Percentiles rank a stretch among this genome's conserved stretches.
Conservation (phyloP, 1,140 invertebrate genomes). For the Antheraea pernyi region DNA sequence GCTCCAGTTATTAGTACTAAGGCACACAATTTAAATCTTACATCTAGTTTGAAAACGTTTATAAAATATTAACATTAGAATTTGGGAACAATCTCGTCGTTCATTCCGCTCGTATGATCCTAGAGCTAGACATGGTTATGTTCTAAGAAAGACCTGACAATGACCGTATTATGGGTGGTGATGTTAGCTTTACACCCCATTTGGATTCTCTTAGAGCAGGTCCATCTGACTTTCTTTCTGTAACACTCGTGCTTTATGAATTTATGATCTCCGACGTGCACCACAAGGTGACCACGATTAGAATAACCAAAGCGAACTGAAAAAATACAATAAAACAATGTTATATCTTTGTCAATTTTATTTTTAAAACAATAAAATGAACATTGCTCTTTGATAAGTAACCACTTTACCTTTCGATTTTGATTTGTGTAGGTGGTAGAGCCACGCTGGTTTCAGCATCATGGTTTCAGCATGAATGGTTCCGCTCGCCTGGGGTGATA, state of each 20-base stretch:
- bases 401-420: no score
- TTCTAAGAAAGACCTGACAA: conserved; percentile 55
- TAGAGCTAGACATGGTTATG: conserved; percentile 45
- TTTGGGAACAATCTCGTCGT: not conserved
- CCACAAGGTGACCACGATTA: conserved; percentile 54
- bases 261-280: conserved; percentile 55
- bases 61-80: not conserved
- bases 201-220: conserved; percentile 56
- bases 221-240: conserved; percentile 59
- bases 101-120: not conserved
- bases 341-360: no score
- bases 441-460: no score
- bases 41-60: not conserved
- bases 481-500: no score
- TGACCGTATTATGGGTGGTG: conserved; percentile 52
- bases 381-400: no score
- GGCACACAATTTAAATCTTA: not conserved
- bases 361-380: no score
- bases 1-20: not conserved
- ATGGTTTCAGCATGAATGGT: no score
- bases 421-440: no score
- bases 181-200: conserved; percentile 57
- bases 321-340: conserved; percentile 24
- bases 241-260: conserved; percentile 70
- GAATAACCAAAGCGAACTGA: conserved; percentile 60